Conservation (phyloP, 2,797 vertebrate genomes). For the Clarias platycephalus region DNA sequence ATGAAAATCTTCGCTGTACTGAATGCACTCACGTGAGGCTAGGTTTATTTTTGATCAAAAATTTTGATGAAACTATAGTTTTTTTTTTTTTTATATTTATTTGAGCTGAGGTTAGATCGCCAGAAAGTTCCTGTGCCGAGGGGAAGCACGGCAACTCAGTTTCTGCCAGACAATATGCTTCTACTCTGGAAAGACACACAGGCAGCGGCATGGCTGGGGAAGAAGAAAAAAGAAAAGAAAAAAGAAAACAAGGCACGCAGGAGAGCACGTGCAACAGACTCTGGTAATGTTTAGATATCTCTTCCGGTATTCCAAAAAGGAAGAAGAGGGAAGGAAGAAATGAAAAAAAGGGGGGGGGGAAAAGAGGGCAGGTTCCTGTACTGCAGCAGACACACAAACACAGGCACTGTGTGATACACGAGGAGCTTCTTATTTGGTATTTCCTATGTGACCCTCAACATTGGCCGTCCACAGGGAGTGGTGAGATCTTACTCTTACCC, state of each 20-base stretch:
- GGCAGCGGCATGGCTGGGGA: conserved; percentile 50
- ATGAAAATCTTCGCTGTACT: not conserved
- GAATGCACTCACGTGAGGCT: not conserved
- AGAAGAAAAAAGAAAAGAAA: conserved; percentile 50
- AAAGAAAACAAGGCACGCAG: conserved; percentile 74
- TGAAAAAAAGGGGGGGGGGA: conserved; percentile 54
- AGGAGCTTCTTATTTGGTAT: conserved; percentile 83
- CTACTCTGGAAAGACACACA: conserved; percentile 58
- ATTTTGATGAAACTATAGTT: not conserved
- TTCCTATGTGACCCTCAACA: conserved; percentile 78
- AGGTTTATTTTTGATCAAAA: not conserved
- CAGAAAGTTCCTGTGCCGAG: conserved; percentile 21
- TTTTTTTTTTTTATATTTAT: not conserved
- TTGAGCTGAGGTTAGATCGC: conserved; percentile 22
- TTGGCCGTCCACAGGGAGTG: conserved; percentile 76
- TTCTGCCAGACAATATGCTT: conserved; percentile 64
- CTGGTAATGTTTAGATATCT: conserved; percentile 88
- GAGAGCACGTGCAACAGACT: conserved; percentile 86
- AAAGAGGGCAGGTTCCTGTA: conserved; percentile 48
- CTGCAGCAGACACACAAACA: conserved; percentile 64
- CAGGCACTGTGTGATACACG: conserved; percentile 76
- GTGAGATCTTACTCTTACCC: conserved; percentile 62
- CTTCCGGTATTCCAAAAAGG: conserved; percentile 81
- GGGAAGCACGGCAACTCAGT: conserved; percentile 47
- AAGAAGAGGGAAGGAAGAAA: conserved; percentile 79